Conservation (phyloP, 2,888 invertebrate genomes). For the Ophion slaviceki region DNA sequence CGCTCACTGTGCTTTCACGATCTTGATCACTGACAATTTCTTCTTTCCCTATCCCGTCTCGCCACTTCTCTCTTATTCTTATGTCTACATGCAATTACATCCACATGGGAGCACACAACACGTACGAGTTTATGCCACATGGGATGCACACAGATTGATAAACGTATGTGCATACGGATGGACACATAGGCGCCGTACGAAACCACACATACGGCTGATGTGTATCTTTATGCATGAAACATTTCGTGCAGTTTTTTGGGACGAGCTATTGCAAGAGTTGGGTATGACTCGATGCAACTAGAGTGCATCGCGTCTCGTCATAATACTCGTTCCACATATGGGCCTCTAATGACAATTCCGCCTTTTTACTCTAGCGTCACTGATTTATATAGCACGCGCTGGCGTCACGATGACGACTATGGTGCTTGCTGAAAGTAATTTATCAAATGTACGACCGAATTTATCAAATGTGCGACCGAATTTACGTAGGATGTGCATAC, state of each 20-base stretch:
- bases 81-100: not conserved
- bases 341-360: slow-evolving; percentile 75
- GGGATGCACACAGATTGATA: not conserved
- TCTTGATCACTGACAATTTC: slow-evolving; percentile 50
- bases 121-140: not conserved
- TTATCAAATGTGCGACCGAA: no score
- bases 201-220: not conserved
- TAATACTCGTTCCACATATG: slow-evolving; percentile 71
- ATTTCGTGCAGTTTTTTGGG: slow-evolving; percentile 19
- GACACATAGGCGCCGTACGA: not conserved
- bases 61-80: slow-evolving; percentile 59
- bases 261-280: slow-evolving; percentile 10
- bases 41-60: slow-evolving; percentile 63
- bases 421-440: not conserved
- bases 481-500: not conserved
- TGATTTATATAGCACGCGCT: slow-evolving; percentile 75
- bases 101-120: not conserved
- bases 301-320: slow-evolving; percentile 51
- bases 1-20: slow-evolving; percentile 47
- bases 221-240: slow-evolving; percentile 3
- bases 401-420: slow-evolving; percentile 12
- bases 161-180: not conserved
- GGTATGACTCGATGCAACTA: slow-evolving; percentile 41
- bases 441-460: not conserved
- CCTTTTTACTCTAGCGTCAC: slow-evolving; percentile 71